These are phyloP conservation scores for Eulemur macaco DNA, from an alignment of 2,113 vertebrate genomes.

Conservation along the genomic window DNA sequence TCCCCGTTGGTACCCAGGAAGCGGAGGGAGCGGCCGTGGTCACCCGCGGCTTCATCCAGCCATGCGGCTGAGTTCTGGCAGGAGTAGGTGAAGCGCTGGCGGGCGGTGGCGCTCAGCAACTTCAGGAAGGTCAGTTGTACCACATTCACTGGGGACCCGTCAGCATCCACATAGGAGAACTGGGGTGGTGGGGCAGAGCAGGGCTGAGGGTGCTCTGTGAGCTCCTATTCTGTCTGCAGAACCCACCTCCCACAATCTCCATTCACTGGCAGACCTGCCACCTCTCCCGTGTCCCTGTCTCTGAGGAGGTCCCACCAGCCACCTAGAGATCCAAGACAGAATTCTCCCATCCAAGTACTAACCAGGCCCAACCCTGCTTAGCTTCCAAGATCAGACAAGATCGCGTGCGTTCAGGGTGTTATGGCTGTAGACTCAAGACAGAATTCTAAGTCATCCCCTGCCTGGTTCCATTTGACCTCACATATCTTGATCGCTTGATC, in stretches of 20 bases:
- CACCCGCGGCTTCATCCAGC: conserved; percentile 85
- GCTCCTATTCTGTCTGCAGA: background rate
- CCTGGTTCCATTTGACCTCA: background rate
- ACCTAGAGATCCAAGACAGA: background rate
- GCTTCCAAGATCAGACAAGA: no score
- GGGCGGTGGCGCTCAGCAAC: conserved; percentile 89
- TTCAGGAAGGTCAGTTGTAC: conserved; percentile 95
- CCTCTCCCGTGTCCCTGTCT: background rate
- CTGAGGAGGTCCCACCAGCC: background rate
- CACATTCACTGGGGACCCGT: conserved; percentile 87
- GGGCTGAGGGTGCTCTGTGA: background rate
- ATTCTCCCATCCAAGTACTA: no score
- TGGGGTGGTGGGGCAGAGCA: conserved; percentile 45
- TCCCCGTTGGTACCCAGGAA: conserved; percentile 89
- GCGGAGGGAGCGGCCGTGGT: conserved; percentile 85
- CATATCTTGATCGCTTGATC: no score
- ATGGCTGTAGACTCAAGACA: rapidly evolving
- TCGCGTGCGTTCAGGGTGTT: no score
- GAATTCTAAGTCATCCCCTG: background rate
- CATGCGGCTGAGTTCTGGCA: conserved; percentile 93
- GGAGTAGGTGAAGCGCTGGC: conserved; percentile 89
- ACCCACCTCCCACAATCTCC: background rate
- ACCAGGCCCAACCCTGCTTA: no score
- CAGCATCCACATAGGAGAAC: conserved; percentile 92
- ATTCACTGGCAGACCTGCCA: background rate